Conservation (phyloP, 2,113 vertebrate genomes). For the Tetrao urogallus region DNA sequence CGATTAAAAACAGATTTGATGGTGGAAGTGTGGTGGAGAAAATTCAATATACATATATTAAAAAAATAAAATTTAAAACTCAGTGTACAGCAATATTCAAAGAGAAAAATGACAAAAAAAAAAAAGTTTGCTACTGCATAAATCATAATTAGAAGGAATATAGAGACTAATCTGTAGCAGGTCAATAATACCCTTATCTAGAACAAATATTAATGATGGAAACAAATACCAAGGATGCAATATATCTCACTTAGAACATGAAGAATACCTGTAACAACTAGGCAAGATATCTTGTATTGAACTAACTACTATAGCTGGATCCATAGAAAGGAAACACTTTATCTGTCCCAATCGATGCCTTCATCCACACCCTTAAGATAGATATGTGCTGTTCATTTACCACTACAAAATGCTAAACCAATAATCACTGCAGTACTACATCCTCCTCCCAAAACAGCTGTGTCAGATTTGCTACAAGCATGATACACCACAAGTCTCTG, state of each 20-base stretch:
- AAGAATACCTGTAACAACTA: neutral
- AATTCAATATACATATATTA: constrained; percentile 5
- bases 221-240: neutral
- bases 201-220: constrained; percentile 8
- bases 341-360: neutral
- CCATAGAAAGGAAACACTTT: neutral
- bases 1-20: constrained; percentile 29
- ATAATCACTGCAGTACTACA: neutral
- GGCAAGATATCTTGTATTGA: constrained; percentile 14
- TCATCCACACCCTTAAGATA: neutral
- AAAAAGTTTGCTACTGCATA: neutral
- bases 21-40: neutral
- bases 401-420: neutral
- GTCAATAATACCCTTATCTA: constrained; percentile 28
- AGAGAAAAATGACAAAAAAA: constrained; percentile 35
- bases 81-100: constrained; percentile 6
- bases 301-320: neutral
- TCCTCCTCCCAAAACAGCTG: accelerated
- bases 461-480: neutral
- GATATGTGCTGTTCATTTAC: neutral
- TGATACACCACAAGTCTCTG: neutral
- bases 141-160: constrained; percentile 26
- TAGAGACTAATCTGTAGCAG: neutral
- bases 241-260: neutral
- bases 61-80: constrained; percentile 36